A percentile compares a stretch with the other conserved stretches of the same genome.
phyloP scores from a whole-genome alignment of 2,113 vertebrate genomes.

The Salminus brasiliensis region DNA sequence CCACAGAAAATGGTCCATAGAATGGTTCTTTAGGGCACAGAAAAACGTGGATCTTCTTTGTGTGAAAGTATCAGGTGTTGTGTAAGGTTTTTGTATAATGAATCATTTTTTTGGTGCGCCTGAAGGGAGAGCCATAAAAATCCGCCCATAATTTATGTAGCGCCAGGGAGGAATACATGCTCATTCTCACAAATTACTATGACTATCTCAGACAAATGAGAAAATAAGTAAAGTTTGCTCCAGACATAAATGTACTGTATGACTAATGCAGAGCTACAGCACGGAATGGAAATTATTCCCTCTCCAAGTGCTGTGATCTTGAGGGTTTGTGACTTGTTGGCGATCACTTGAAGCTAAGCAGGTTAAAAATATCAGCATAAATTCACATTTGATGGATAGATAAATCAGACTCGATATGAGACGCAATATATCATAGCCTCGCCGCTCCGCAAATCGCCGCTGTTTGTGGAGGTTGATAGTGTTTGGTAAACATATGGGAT shows the following conservation, averaged over 20 bases:
- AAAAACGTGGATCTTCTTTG: not conserved
- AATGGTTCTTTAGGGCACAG: not conserved
- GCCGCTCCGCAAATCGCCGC: conserved; percentile 55
- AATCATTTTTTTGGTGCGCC: conserved; percentile 17
- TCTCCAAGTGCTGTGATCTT: conserved; percentile 63
- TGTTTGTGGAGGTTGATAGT: conserved; percentile 44
- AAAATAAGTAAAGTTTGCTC: conserved; percentile 67
- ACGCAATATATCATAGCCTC: conserved; percentile 58
- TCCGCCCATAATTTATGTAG: conserved; percentile 66
- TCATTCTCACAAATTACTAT: conserved; percentile 70
- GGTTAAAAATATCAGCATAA: conserved; percentile 61
- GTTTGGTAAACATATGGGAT: conserved; percentile 58
- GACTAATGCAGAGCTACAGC: conserved; percentile 56
- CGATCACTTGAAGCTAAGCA: conserved; percentile 57
- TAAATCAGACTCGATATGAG: conserved; percentile 53
- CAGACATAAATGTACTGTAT: conserved; percentile 64
- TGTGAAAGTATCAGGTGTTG: conserved; percentile 10
- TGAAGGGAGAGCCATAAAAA: conserved; percentile 58
- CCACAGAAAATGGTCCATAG: too few relatives aligned
- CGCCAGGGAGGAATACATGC: conserved; percentile 68
- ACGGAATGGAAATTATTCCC: conserved; percentile 53
- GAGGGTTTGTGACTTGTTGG: conserved; percentile 64
- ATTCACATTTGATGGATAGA: conserved; percentile 66
- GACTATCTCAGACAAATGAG: conserved; percentile 70
- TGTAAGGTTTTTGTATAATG: not conserved